Base-by-base conservation (phyloP, 2,113 vertebrate genomes). In the Nerophis lumbriciformis region DNA sequence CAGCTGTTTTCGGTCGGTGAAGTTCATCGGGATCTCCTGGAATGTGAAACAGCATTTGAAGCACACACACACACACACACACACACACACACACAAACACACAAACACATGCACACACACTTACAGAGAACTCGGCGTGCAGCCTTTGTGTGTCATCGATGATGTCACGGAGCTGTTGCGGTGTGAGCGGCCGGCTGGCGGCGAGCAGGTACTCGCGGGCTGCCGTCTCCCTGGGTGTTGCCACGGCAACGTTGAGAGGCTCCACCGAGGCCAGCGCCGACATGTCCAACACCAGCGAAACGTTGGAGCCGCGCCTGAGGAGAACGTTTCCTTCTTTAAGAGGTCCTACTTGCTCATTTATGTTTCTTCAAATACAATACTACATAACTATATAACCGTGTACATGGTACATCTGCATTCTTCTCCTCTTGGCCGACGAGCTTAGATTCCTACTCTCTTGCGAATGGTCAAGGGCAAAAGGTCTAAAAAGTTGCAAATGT, bases 11-110 rank as follows among this genome's bases (percentile, higher is more conserved):
- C 94, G 94, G 88, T 99, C 95, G 74, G 94, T 94, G 85, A 99
- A 98, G 76, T 99, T 99, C 96, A 98, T 99, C 35, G 96, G 96
- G 76, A 99, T 98, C 93, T 98, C 95, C 95, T 99, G 88, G 82
- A 73, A 62, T 0, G 21, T 0, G 47, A 54, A 12, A 57, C 2
- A 4, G 14, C 15, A 8, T 11, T 15, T 0, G 39, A 1, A 1
- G 11, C 49, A 28, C 49, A 10, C 19, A 11, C 49, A 50, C 16
- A 11, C 5, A 1, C 19, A 11, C 9, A 19, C 16, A 10, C 49
- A 2, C n/a, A 5, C 9, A 6, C 8, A n/a, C 7, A 11, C 5
- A 48, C 47, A 4, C 6, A 4, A 6, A 16, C 14, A n/a, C 48
- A 4, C 48, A 16, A n/a, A 7, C 16, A 1, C n/a, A 8, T 3